Percentiles rank a stretch among this genome's conserved stretches.
Evolutionary conservation across 2,797 vertebrate genomes (phyloP).

Genomic region (Crocodylus rhombifer): DNA sequence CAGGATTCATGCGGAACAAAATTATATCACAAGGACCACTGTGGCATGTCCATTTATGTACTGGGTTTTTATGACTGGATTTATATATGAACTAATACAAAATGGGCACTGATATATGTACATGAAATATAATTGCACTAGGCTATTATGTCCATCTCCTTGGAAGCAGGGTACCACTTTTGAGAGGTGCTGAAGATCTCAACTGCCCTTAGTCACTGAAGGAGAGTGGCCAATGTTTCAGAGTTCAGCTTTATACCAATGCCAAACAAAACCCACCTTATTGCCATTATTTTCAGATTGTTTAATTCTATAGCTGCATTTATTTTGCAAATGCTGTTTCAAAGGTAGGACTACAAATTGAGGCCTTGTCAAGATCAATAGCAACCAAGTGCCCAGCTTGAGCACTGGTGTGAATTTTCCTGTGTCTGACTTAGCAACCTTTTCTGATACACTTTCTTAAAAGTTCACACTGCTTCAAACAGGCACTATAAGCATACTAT

Average conservation of each 20-base stretch:
- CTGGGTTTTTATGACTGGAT: neutral
- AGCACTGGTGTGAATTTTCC: neutral
- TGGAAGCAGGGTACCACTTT: neutral
- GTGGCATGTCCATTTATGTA: fast-evolving
- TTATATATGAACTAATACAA: fast-evolving
- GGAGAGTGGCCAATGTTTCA: neutral
- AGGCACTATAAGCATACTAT: neutral
- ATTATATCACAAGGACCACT: fast-evolving
- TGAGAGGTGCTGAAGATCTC: neutral
- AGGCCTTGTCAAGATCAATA: neutral
- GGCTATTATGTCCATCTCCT: neutral
- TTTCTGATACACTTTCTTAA: neutral
- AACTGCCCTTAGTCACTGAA: fast-evolving
- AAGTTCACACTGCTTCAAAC: neutral
- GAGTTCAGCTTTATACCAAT: fast-evolving
- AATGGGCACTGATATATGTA: fast-evolving
- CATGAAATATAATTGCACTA: too few species aligned
- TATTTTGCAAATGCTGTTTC: neutral
- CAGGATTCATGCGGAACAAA: neutral
- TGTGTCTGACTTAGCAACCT: slow-evolving; percentile 37
- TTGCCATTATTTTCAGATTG: fast-evolving
- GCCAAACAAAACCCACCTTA: fast-evolving
- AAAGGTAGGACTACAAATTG: neutral
- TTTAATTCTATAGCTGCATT: fast-evolving
- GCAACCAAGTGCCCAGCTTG: neutral